Base-by-base conservation (phyloP, 2,113 vertebrate species). In the Neogobius melanostomus region DNA sequence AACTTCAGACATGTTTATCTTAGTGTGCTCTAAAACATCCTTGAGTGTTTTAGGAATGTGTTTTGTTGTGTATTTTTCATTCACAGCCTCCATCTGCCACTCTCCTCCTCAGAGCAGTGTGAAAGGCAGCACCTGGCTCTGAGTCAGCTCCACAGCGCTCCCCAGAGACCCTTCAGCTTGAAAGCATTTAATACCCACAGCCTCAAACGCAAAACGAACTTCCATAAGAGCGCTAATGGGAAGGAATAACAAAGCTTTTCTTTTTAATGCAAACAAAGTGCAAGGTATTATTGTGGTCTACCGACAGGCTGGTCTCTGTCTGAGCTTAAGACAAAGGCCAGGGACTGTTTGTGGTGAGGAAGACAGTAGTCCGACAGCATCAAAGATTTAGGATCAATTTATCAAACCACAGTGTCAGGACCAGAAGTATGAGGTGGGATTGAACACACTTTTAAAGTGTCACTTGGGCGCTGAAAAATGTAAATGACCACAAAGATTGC, bases 61-160 rank as follows among this genome's bases (percentile, higher is more conserved):
- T 71, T 36, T 7, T 17, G 21, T 47, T 28, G 60, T 65, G 72
- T 74, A 65, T 77, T 73, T 79, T 66, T 81, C 74, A 83, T 83
- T 88, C 85, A 85, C 70, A 42, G 72, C 66, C 80, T 77, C 86
- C 89, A 87, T 89, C 88, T 90, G 89, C 84, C 82, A 75, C 66
- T 87, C 82, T 77, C 64, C 82, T 69, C 61, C 83, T 71, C 61
- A 51, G 77, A 82, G 81, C 51, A 17, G 68, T 74, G 86, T 77
- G 77, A 85, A 84, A 88, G 77, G 85, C 64, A 57, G 85, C 85
- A 87, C 85, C 86, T 89, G 87, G 88, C 88, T 81, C 82, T 84
- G 83, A 89, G 78, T 91, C 86, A 89, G 87, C 79, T 45, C 69
- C 83, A 81, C 78, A 79, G 68, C 60, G 71, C 79, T 82, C 88